Evolutionary conservation across 2,797 vertebrate species (phyloP), one percentile per base, ranked within the genome.

Genomic region (Melopsittacus undulatus): DNA sequence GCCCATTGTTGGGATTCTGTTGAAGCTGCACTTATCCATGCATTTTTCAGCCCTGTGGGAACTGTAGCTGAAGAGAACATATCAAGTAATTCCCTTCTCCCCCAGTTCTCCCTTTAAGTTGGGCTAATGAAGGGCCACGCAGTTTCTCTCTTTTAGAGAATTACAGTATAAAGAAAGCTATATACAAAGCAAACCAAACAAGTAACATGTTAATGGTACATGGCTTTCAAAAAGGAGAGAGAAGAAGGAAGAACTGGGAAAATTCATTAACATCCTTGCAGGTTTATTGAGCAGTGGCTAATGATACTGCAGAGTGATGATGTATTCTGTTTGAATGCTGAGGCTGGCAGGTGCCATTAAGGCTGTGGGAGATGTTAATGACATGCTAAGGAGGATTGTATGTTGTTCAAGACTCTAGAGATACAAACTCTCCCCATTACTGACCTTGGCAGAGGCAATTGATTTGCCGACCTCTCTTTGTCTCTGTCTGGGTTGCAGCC

Each of bases 401-500:
- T 52, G 56, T 51, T 70, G 38, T 62, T 74, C 38, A 45, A 7
- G 7, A 30, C 73, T 72, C 24, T 1, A 5, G 75, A 93, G 88
- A 42, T 2, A 46, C 45, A 59, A 89, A 52, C 72, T 30, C 63
- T 78, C 61, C 70, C 30, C 0, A 0, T 63, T 70, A 36, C 61
- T 92, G 92, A 95, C 95, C 94, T 96, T 95, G 89, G 90, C 3
- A 85, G 59, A 42, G 72, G 54, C 54, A 76, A 87, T 87, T 89
- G 90, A 89, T 86, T 88, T 92, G 63, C 85, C 70, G 67, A 2
- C 46, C 62, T 86, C 73, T 70, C 23, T 66, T 84, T 84, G 75
- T 19, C 48, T 48, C 64, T 32, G 83, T 74, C 82, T 83, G 73
- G 77, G 62, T 5, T 88, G 48, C 63, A 83, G 93, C 57, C 68